These are phyloP conservation scores for Echiichthys vipera DNA, from an alignment of 2,797 vertebrate genomes.

Conservation along the genomic window DNA sequence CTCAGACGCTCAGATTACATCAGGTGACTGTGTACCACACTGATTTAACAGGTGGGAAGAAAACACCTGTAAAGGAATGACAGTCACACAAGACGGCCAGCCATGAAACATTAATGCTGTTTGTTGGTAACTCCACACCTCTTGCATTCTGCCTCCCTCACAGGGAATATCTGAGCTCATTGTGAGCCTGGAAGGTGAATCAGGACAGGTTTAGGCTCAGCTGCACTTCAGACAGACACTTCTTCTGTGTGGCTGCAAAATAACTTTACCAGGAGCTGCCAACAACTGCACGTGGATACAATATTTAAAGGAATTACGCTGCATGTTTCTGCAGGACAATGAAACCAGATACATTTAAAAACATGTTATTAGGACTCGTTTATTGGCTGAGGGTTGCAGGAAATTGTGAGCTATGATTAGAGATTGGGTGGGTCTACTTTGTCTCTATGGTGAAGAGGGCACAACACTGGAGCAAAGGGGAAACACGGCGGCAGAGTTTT, in stretches of 20 bases:
- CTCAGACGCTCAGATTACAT: background rate
- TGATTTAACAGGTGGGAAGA: constrained; percentile 49
- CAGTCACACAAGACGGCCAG: constrained; percentile 14
- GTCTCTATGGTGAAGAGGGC: constrained; percentile 29
- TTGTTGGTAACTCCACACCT: constrained; percentile 64
- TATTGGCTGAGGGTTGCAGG: constrained; percentile 4
- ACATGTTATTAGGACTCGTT: constrained; percentile 9
- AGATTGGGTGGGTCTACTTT: constrained; percentile 39
- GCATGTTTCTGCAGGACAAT: constrained; percentile 5
- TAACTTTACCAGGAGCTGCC: background rate
- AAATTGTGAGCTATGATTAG: constrained; percentile 21
- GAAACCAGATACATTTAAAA: constrained; percentile 1
- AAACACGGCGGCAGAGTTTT: background rate
- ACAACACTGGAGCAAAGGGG: background rate
- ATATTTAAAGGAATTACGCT: background rate
- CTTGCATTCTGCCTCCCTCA: constrained; percentile 3
- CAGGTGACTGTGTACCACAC: constrained; percentile 18
- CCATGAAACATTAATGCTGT: constrained; percentile 66
- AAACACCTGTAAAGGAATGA: constrained; percentile 43
- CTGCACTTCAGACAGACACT: background rate
- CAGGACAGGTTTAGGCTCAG: constrained; percentile 5
- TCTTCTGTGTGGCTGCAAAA: background rate
- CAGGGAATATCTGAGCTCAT: constrained; percentile 28
- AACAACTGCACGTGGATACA: constrained; percentile 2
- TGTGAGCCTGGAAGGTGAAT: constrained; percentile 12